A percentile compares a stretch with the other conserved stretches of the same genome.
These are phyloP conservation scores for Parnassius smintheus DNA, from an alignment of 2,888 invertebrate species.

Conservation along the genomic window DNA sequence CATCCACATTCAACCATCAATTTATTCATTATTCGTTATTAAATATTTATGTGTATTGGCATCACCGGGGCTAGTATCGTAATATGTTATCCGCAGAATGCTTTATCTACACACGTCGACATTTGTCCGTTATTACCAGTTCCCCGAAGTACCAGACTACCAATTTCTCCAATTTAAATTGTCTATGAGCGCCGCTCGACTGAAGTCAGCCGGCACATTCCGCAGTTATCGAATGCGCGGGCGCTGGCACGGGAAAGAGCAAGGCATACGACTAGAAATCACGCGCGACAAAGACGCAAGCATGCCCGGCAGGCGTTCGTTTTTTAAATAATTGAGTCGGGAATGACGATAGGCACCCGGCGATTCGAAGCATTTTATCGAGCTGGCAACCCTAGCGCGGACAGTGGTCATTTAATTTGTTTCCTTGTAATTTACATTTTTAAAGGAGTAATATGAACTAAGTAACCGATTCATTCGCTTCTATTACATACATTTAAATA, in stretches of 20 bases:
- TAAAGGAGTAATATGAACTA: constrained; percentile 46
- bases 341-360: constrained; percentile 76
- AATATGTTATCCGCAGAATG: constrained; percentile 36
- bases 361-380: constrained; percentile 73
- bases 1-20: constrained; percentile 11
- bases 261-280: constrained; percentile 47
- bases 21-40: constrained; percentile 29
- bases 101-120: constrained; percentile 43
- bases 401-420: constrained; percentile 71
- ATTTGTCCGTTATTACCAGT: constrained; percentile 60
- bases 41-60: constrained; percentile 40
- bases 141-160: constrained; percentile 60
- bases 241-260: constrained; percentile 64
- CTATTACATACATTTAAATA: neutral
- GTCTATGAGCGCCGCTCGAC: constrained; percentile 76
- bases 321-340: constrained; percentile 78
- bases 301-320: constrained; percentile 60
- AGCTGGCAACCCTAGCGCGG: constrained; percentile 68
- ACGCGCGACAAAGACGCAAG: constrained; percentile 57
- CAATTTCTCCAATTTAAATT: constrained; percentile 79
- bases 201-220: constrained; percentile 80
- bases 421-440: constrained; percentile 58
- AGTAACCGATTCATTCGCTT: constrained; percentile 34
- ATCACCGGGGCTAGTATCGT: constrained; percentile 32
- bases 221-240: constrained; percentile 70